Conservation (phyloP, 2,888 invertebrate species). For the Cephus sareptanus region DNA sequence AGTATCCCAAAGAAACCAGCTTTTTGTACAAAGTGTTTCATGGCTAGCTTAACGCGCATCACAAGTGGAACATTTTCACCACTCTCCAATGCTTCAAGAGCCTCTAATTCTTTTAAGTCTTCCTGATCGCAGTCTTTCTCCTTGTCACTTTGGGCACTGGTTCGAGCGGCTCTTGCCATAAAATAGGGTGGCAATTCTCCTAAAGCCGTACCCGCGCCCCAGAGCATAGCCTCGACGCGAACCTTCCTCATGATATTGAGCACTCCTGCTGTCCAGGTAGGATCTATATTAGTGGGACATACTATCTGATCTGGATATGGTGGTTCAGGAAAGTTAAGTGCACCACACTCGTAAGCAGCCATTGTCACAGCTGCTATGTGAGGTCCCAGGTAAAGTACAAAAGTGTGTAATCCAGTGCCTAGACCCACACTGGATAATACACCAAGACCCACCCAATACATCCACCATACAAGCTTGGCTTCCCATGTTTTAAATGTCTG, state of each 20-base stretch:
- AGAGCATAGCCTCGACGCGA: conserved; percentile 95
- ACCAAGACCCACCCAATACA: conserved; percentile 94
- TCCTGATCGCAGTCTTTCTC: conserved; percentile 73
- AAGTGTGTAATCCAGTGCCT: conserved; percentile 98
- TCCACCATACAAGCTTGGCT: conserved; percentile 75
- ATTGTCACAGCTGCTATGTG: conserved; percentile 98
- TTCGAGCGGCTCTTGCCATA: conserved; percentile 95
- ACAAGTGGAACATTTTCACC: conserved; percentile 73
- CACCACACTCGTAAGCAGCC: conserved; percentile 97
- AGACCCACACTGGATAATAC: conserved; percentile 97
- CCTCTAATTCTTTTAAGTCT: conserved; percentile 80
- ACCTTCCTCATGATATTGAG: conserved; percentile 96
- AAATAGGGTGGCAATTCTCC: conserved; percentile 99
- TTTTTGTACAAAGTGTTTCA: conserved; percentile 90
- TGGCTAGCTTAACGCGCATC: conserved; percentile 84
- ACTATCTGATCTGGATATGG: conserved; percentile 99
- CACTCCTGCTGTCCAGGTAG: conserved; percentile 78
- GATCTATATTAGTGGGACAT: conserved; percentile 82
- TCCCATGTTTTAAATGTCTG: conserved; percentile 60
- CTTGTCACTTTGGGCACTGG: conserved; percentile 62
- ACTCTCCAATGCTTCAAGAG: conserved; percentile 73
- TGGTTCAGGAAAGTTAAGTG: conserved; percentile 94
- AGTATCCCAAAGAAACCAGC: conserved; percentile 97
- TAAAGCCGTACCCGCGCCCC: conserved; percentile 98
- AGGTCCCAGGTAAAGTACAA: conserved; percentile 98